Percentiles rank a stretch among this genome's conserved stretches.
phyloP scores from a whole-genome alignment of 2,797 vertebrate species.

The Epinephelus coioides region DNA sequence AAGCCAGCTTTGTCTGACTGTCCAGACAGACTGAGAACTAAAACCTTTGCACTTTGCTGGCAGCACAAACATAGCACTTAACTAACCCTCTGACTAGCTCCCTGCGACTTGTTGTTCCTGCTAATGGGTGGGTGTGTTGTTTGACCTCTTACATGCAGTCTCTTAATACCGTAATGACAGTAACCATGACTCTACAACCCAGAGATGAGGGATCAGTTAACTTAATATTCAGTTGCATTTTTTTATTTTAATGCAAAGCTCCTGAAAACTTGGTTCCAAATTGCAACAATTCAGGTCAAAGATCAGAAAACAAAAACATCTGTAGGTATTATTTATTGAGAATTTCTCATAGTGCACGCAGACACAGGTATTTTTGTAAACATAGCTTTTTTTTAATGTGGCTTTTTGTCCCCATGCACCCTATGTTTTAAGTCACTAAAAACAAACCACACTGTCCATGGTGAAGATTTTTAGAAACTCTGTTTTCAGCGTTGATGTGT shows the following conservation, averaged over 20 bases:
- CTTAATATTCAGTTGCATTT: constrained; percentile 10
- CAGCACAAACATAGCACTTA: constrained; percentile 17
- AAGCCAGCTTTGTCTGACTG: constrained; percentile 69
- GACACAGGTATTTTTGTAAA: no score
- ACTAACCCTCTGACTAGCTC: constrained; percentile 67
- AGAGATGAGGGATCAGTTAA: not conserved
- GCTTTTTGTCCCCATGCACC: no score
- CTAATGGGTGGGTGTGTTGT: constrained; percentile 23
- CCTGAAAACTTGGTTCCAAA: no score
- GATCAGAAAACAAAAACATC: no score
- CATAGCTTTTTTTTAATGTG: no score
- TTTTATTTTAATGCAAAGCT: not conserved
- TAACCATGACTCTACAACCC: not conserved
- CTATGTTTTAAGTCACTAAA: no score
- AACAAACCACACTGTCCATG: no score
- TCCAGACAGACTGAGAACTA: constrained; percentile 56
- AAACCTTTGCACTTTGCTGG: constrained; percentile 60
- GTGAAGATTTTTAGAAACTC: no score
- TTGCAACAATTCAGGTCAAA: no score
- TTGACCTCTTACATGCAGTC: not conserved
- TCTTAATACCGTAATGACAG: not conserved
- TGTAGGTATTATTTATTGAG: no score
- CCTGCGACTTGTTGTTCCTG: constrained; percentile 20
- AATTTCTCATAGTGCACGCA: no score
- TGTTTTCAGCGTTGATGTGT: no score